A percentile compares a stretch with the other conserved stretches of the same genome.
Evolutionary conservation across 2,797 vertebrate species (phyloP).

Genomic region (Octomys mimax): DNA sequence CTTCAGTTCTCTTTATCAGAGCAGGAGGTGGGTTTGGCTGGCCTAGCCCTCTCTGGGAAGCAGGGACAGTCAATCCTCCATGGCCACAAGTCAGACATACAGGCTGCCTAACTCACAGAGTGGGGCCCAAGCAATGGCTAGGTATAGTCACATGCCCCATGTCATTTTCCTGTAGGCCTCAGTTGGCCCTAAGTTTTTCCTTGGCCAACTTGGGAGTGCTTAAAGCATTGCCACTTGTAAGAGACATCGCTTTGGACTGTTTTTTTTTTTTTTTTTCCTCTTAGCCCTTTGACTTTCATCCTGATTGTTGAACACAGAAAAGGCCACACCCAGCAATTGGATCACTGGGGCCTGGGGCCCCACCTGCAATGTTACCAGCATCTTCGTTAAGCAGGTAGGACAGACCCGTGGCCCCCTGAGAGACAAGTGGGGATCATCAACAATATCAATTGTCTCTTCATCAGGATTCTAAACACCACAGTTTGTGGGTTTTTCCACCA

Average conservation of each 20-base stretch:
- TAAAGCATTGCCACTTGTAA: background rate
- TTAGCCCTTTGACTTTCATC: background rate
- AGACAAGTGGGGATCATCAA: background rate
- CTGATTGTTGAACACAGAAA: background rate
- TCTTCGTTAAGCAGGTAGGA: background rate
- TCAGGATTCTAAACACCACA: background rate
- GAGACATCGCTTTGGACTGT: background rate
- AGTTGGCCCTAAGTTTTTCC: no score
- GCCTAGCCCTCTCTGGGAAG: no score
- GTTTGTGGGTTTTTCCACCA: background rate
- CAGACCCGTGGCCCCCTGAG: background rate
- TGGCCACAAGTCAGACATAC: no score
- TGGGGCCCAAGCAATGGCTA: no score
- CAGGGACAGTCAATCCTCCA: no score
- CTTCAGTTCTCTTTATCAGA: no score
- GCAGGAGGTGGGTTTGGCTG: no score
- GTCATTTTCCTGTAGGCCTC: no score
- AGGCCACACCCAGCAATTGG: background rate
- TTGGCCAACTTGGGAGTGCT: no score
- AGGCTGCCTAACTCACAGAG: no score
- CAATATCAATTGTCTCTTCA: background rate
- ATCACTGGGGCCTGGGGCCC: background rate
- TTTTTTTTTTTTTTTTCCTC: background rate
- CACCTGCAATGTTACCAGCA: background rate
- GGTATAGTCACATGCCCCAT: no score